phyloP scores from a whole-genome alignment of 2,797 vertebrate species.

The Lophius americanus region DNA sequence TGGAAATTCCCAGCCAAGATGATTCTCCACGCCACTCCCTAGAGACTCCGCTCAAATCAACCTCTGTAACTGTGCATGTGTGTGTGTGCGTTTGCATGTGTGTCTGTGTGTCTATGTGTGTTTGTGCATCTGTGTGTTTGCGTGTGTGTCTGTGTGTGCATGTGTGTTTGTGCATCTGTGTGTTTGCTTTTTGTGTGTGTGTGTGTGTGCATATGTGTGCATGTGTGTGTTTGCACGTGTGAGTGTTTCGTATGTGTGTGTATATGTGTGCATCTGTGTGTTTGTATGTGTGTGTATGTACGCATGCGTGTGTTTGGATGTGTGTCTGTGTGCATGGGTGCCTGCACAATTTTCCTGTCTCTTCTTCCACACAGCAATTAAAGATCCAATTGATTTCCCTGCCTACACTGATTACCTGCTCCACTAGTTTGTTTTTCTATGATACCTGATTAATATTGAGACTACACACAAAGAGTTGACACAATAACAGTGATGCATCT shows the following conservation, averaged over 20 bases:
- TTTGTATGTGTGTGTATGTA: no score
- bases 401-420: constrained; percentile 70
- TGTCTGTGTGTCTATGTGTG: no score
- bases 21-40: constrained; percentile 77
- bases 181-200: neutral
- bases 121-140: no score
- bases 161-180: constrained; percentile 1
- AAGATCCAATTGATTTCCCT: constrained; percentile 72
- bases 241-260: no score
- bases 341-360: constrained; percentile 42
- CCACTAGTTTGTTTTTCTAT: constrained; percentile 57
- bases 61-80: constrained; percentile 29
- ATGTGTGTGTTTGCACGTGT: neutral
- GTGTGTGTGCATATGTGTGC: constrained; percentile 1
- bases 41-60: constrained; percentile 62
- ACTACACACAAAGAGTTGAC: constrained; percentile 7
- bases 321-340: constrained; percentile 5
- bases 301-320: constrained; percentile 4
- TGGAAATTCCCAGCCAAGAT: constrained; percentile 73
- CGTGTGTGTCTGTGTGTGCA: constrained; percentile 1
- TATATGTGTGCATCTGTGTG: no score
- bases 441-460: constrained; percentile 48
- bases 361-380: constrained; percentile 65
- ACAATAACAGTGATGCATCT: constrained; percentile 3
- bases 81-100: no score